Evolutionary conservation across 2,888 invertebrate genomes (phyloP).

Genomic region (Antheraea assamensis): DNA sequence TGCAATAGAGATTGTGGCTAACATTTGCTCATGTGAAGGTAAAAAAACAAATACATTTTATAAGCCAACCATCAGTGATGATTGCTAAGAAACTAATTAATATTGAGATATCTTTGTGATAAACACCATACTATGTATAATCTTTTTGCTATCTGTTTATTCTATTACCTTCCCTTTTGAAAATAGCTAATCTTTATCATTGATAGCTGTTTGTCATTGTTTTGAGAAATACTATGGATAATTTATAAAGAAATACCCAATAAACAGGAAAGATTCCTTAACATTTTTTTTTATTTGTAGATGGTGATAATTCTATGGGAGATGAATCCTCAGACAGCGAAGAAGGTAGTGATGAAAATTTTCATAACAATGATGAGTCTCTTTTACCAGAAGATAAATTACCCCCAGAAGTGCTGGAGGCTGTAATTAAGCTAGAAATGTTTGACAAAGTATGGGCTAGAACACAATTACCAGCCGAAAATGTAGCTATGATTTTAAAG

Average conservation of each 20-base stretch:
- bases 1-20: conserved; percentile 87
- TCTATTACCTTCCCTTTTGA: neutral
- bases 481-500: conserved; percentile 77
- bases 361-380: conserved; percentile 66
- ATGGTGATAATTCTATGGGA: conserved; percentile 50
- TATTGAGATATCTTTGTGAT: neutral
- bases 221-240: neutral
- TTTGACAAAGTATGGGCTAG: conserved; percentile 83
- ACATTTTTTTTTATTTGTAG: conserved; percentile 38
- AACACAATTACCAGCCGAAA: conserved; percentile 78
- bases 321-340: conserved; percentile 68
- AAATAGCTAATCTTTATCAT: neutral
- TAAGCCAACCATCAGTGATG: neutral
- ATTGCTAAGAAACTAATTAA: neutral
- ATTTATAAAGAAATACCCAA: neutral
- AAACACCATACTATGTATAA: neutral
- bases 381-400: conserved; percentile 73
- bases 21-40: conserved; percentile 86
- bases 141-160: neutral
- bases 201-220: neutral
- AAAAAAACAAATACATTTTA: conserved; percentile 44
- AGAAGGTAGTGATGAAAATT: conserved; percentile 64
- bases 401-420: conserved; percentile 83
- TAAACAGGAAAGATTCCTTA: neutral
- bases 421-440: conserved; percentile 81